Evolutionary conservation across 2,797 vertebrate genomes (phyloP).

Genomic region (Arnoldichthys spilopterus): DNA sequence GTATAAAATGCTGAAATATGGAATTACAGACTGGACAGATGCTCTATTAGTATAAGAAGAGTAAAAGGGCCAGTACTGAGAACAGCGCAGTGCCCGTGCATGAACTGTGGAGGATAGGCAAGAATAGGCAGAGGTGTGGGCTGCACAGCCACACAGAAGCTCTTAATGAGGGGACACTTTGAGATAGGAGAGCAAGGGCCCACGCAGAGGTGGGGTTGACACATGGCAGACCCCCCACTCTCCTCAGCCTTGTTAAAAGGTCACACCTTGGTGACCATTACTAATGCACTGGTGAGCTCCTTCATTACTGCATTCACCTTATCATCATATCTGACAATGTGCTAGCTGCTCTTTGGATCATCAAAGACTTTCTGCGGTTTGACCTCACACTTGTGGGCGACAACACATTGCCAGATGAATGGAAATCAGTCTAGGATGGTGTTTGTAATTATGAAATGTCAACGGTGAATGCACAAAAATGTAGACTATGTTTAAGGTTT

Average conservation of each 20-base stretch:
- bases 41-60: not conserved
- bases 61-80: constrained; percentile 22
- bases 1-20: constrained; percentile 16
- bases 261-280: constrained; percentile 81
- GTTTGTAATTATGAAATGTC: not conserved
- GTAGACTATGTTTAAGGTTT: constrained; percentile 43
- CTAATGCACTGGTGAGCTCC: constrained; percentile 68
- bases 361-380: constrained; percentile 44
- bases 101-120: not conserved
- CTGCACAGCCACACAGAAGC: constrained; percentile 27
- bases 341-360: constrained; percentile 62
- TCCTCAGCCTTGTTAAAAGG: constrained; percentile 79
- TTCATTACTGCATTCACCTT: constrained; percentile 79
- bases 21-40: not conserved
- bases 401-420: constrained; percentile 68
- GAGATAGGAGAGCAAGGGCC: constrained; percentile 64
- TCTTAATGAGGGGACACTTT: constrained; percentile 71
- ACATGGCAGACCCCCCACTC: constrained; percentile 77
- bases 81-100: not conserved
- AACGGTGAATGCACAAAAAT: constrained; percentile 29
- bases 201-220: constrained; percentile 67
- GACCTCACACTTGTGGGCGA: constrained; percentile 65
- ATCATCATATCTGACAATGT: constrained; percentile 76
- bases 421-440: constrained; percentile 2
- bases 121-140: constrained; percentile 30